Percentiles rank a stretch among this genome's conserved stretches.
These are phyloP conservation scores for Drosophila simulans DNA, from an alignment of 1,140 invertebrate species.

Conservation along the genomic window DNA sequence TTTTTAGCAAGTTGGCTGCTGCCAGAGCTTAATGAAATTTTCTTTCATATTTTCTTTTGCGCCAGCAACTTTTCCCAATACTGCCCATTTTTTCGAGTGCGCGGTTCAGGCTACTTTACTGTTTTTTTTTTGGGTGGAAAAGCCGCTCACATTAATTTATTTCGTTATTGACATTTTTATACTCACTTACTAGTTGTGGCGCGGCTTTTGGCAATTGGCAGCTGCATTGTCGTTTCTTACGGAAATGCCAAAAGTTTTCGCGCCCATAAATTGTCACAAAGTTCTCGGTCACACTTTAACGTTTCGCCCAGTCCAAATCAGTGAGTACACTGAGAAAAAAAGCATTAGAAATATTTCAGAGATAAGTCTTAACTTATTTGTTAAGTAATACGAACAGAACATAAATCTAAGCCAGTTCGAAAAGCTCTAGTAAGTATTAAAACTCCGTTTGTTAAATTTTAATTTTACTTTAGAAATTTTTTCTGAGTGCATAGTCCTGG, in stretches of 20 bases:
- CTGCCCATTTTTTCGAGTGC: conserved; percentile 11
- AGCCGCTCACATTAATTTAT: conserved; percentile 55
- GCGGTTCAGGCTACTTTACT: background rate
- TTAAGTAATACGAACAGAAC: too few relatives aligned
- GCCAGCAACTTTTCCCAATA: conserved; percentile 5
- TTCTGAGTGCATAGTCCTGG: background rate
- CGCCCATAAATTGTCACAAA: conserved; percentile 61
- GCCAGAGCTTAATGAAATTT: conserved; percentile 73
- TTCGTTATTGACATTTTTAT: conserved; percentile 57
- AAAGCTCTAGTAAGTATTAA: too few relatives aligned
- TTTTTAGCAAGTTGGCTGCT: conserved; percentile 60
- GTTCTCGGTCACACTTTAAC: conserved; percentile 46
- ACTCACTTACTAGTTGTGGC: conserved; percentile 35
- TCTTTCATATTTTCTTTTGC: conserved; percentile 38
- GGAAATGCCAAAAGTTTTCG: conserved; percentile 64
- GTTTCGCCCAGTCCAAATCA: conserved; percentile 6
- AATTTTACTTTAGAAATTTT: background rate
- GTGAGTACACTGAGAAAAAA: conserved; percentile 3
- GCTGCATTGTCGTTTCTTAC: conserved; percentile 61
- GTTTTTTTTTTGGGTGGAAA: conserved; percentile 1
- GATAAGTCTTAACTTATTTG: too few relatives aligned
- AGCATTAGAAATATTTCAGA: background rate
- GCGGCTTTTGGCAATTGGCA: conserved; percentile 40
- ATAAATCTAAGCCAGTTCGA: too few relatives aligned
- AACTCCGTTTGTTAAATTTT: too few relatives aligned